Base-by-base conservation (phyloP, 2,797 vertebrate genomes). In the Gambusia yucatana region DNA sequence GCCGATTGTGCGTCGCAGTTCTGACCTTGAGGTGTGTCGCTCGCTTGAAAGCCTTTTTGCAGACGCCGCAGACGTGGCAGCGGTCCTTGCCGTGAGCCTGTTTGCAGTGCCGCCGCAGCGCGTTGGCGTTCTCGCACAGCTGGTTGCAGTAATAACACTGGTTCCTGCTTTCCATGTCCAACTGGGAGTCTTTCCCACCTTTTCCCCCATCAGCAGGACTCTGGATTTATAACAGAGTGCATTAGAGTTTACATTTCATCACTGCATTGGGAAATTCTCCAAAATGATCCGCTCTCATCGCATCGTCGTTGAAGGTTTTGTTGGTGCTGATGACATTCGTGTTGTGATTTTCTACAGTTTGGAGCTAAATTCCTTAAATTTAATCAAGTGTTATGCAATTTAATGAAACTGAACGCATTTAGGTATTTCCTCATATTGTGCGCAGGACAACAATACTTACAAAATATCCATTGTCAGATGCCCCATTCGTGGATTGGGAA, bases 11-110 rank as follows among this genome's bases (percentile, higher is more conserved):
- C 41, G 20, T 39, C 46, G n/a, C 25, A 5, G 13, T 70, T 47
- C 77, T 83, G 95, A 99, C 98, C 97, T 99, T 99, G 83, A 99
- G 97, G 89, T 99, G 98, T 0, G 98, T 98, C 28, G 98, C 98
- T 4, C 98, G 91, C 87, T 99, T 99, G 88, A 99, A 99, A 79
- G 98, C 98, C 93, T 99, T 99, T 91, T 93, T 96, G 89, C 98
- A 99, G 83, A 97, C 76, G 0, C 90, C 91, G 85, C 98, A 99
- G 72, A 98, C 96, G 0, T 99, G 97, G 84, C 98, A 97, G 86
- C 98, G 96, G 89, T 99, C 98, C 69, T 98, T 97, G 82, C 97
- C 98, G 0, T 99, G 98, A 44, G 93, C 94, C 86, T 97, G 97
- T 88, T 96, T 96, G 87, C 97, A 96, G 86, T 99, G 98, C 44